These are phyloP conservation scores for Hepsetus odoe DNA, from an alignment of 2,113 vertebrate species.

Conservation along the genomic window DNA sequence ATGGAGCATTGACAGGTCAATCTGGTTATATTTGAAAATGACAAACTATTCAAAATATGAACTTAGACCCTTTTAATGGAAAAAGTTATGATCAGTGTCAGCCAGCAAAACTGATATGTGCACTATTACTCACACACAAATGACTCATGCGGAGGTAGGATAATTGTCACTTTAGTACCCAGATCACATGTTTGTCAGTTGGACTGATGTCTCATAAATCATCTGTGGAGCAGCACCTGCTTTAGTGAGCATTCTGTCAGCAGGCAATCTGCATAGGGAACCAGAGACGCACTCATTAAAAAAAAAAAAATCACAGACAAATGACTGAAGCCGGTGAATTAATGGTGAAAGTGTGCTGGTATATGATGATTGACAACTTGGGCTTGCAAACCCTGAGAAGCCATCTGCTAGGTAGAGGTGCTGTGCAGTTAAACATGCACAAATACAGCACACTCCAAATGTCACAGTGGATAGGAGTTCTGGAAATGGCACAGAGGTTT, in stretches of 20 bases:
- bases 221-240: slow-evolving; percentile 41
- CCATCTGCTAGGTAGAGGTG: slow-evolving; percentile 23
- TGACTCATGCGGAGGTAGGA: slow-evolving; percentile 23
- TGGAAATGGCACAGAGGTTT: slow-evolving; percentile 3
- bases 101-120: slow-evolving; percentile 21
- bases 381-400: slow-evolving; percentile 3
- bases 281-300: slow-evolving; percentile 41
- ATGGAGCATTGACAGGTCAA: not conserved
- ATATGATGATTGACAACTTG: too few species aligned
- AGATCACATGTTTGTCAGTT: slow-evolving; percentile 49
- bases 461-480: slow-evolving; percentile 10
- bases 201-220: slow-evolving; percentile 49
- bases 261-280: slow-evolving; percentile 37
- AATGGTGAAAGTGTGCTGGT: too few species aligned
- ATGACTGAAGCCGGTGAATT: slow-evolving; percentile 30
- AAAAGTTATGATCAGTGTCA: not conserved
- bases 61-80: slow-evolving; percentile 20
- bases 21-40: not conserved
- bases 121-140: slow-evolving; percentile 7
- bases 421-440: slow-evolving; percentile 1
- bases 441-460: slow-evolving; percentile 17
- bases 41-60: slow-evolving; percentile 18
- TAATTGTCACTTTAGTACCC: slow-evolving; percentile 47
- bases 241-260: slow-evolving; percentile 45
- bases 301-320: slow-evolving; percentile 11